Percentiles rank a stretch among this genome's conserved stretches.
These are phyloP conservation scores for Pandion haliaetus DNA, from an alignment of 2,113 vertebrate species.

Conservation along the genomic window DNA sequence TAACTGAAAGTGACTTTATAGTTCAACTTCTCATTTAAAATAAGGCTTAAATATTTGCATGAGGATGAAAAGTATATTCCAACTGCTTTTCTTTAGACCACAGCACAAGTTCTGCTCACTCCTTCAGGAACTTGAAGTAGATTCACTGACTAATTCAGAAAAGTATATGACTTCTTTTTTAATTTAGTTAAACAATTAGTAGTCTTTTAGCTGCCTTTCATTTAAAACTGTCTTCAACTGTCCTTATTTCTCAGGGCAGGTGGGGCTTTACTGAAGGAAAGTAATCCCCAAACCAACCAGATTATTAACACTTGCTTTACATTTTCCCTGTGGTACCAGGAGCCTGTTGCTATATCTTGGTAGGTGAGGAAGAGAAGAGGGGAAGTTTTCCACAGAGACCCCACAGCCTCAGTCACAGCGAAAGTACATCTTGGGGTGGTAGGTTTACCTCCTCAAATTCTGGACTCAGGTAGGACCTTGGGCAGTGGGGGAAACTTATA, in stretches of 20 bases:
- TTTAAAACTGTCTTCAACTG: neutral
- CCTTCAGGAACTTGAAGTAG: neutral
- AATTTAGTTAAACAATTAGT: neutral
- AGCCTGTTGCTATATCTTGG: neutral
- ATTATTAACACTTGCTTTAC: neutral
- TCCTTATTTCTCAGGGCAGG: neutral
- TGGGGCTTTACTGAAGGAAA: neutral
- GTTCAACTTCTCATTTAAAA: neutral
- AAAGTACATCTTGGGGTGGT: neutral
- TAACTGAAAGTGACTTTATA: neutral
- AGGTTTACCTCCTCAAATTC: neutral
- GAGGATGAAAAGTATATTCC: neutral
- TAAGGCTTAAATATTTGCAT: neutral
- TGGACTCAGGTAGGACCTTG: neutral
- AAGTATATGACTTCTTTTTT: neutral
- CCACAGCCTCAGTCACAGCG: neutral
- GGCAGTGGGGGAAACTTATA: neutral
- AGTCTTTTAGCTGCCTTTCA: neutral
- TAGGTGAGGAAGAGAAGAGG: neutral
- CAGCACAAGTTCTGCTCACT: neutral
- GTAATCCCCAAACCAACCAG: neutral
- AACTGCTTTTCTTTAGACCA: neutral
- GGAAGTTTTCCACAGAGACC: neutral
- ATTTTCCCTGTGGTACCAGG: neutral
- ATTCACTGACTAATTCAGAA: neutral